phyloP scores from a whole-genome alignment of 2,888 invertebrate species.

The Euproctis similis region DNA sequence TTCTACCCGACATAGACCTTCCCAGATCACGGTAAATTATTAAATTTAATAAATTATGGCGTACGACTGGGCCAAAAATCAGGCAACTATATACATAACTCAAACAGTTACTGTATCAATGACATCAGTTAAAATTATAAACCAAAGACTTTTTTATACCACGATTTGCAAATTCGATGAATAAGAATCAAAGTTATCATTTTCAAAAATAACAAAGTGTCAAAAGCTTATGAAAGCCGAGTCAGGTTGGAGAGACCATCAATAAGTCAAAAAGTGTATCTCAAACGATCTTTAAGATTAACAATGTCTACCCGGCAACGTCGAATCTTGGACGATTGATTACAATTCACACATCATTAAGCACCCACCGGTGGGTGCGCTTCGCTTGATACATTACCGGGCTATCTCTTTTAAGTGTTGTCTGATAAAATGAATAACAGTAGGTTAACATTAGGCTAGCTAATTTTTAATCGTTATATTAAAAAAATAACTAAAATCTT shows the following conservation, averaged over 20 bases:
- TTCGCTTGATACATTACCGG: slow-evolving; percentile 30
- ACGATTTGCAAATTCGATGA: no score
- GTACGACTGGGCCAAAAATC: no score
- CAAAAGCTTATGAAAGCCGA: slow-evolving; percentile 2
- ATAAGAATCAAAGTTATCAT: no score
- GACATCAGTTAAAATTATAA: no score
- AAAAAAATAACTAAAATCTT: background rate
- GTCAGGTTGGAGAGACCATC: slow-evolving; percentile 12
- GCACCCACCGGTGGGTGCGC: slow-evolving; percentile 27
- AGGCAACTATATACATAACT: no score
- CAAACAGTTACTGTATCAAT: no score
- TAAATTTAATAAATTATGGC: no score
- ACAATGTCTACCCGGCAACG: slow-evolving; percentile 25
- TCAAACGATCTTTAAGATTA: slow-evolving; percentile 29
- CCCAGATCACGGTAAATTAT: no score
- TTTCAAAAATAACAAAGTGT: background rate
- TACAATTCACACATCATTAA: slow-evolving; percentile 44
- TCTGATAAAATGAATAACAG: slow-evolving; percentile 9
- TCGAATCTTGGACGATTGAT: slow-evolving; percentile 33
- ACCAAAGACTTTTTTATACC: no score
- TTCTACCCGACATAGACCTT: no score
- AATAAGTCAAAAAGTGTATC: slow-evolving; percentile 23
- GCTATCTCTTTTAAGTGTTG: slow-evolving; percentile 29
- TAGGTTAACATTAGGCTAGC: slow-evolving; percentile 9
- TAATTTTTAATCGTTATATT: background rate